Evolutionary conservation across 2,797 vertebrate genomes (phyloP).

Genomic region (Notolepis coatsorum): DNA sequence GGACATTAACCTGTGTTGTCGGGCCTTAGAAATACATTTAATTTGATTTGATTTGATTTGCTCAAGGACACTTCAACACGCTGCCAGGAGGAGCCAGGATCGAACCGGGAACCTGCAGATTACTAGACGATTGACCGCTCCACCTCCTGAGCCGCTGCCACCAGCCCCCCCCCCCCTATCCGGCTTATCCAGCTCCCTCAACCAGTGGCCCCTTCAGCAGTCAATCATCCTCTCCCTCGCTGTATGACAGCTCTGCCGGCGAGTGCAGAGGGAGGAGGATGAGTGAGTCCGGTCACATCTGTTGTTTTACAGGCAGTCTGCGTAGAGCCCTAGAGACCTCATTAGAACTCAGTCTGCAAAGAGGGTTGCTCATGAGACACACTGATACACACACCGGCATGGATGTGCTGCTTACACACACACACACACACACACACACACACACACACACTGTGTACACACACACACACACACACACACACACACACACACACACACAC

Average conservation of each 20-base stretch:
- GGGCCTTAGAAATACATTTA: too few species aligned
- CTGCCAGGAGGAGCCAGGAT: too few species aligned
- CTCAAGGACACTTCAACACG: too few species aligned
- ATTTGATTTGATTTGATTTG: too few species aligned
- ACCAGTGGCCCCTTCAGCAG: conserved; percentile 36
- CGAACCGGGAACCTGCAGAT: too few species aligned
- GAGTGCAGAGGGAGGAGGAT: conserved; percentile 35
- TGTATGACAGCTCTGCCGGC: conserved; percentile 66
- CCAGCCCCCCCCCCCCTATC: neutral
- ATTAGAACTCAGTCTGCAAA: conserved; percentile 69
- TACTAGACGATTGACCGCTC: too few species aligned
- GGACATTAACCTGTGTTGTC: too few species aligned
- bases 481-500: conserved; percentile 1
- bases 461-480: conserved; percentile 13
- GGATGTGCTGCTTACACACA: neutral
- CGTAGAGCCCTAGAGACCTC: conserved; percentile 75
- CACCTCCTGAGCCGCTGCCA: too few species aligned
- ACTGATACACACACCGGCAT: conserved; percentile 33
- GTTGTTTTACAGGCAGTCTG: conserved; percentile 72
- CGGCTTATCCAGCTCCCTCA: conserved; percentile 25
- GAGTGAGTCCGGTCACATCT: conserved; percentile 71
- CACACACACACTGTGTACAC: conserved; percentile 28
- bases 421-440: conserved; percentile 25
- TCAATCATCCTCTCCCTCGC: conserved; percentile 54
- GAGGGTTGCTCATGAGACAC: conserved; percentile 48